Base-by-base conservation (phyloP, 2,888 invertebrate genomes). In the Synanthedon myopaeformis region DNA sequence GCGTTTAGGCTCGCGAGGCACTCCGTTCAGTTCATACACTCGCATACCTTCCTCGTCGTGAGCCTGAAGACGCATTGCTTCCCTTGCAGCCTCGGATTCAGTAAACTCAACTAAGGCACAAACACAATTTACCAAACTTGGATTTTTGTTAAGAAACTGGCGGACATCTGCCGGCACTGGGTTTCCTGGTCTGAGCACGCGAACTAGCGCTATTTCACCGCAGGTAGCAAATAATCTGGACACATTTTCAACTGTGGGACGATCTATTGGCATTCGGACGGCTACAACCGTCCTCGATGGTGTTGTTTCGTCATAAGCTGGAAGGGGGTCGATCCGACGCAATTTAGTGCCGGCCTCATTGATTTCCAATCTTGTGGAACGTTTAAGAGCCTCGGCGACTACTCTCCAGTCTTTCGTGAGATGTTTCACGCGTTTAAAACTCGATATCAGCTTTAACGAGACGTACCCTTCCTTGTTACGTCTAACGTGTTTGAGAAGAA, bases 391-490 rank as follows among this genome's bases (percentile, higher is more conserved):
- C 69, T 93, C 92, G 1, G 97, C 96, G 10, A 98, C 97, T 19
- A 95, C 94, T 59, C 96, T 90, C 95, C 97, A 98, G 75, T 98
- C 97, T 73, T 96, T 95, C 12, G 97, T 96, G 55, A 98, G 84
- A 69, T 96, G 96, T 69, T 98, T 97, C 49, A 98, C 96, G 58
- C 96, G 91, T 73, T 97, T 96, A 78, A 98, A 97, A 70, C 97
- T 97, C 12, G 97, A 96, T 61, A 98, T 96, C 55, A 98, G 88
- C 78, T 98, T 98, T 53, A 98, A 88, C 53, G 96, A 97, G 13
- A 98, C 97, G 81, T 94, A 98, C 17, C 98, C 98, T 80, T 97
- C 97, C 80, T 97, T 97, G 79, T 98, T 97, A 53, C 97, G 90
- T 55, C 96, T 92, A 19, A 98, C 97, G 75, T 98, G 98, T 76